Base-by-base conservation (phyloP, 2,113 vertebrate species). In the Tinamus guttatus region DNA sequence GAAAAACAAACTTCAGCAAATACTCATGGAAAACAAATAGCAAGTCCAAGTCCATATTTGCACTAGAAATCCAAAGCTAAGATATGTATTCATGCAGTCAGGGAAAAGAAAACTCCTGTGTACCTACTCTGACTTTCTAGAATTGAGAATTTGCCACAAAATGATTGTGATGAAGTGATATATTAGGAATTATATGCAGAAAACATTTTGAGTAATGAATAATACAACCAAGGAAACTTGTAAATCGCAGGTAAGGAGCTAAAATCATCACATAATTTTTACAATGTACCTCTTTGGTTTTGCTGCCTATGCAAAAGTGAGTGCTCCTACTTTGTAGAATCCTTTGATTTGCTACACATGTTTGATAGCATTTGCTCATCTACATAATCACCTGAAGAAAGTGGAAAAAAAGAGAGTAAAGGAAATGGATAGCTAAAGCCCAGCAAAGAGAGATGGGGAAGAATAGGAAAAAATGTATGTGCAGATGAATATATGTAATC, bases 1-100 rank as follows among this genome's bases (percentile, higher is more conserved):
- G 54, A 63, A 94, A 89, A 95, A 87, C 65, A 87, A 93, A 91
- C 87, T 89, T 69, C 63, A 91, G 49, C 10, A 65, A 95, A 45
- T 67, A 41, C 45, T 67, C 54, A 52, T 21, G 25, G 41, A 85
- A 93, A 93, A 54, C 59, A 92, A 95, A 95, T 80, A 41, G 59
- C 43, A 93, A 80, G 85, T 87, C 74, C 49, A 69, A 43, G 40
- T 43, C 43, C 17, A 11, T 4, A 13, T 17, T 88, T 69, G 54
- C 67, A 62, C 87, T n/a, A 76, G 78, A 74, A 63, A 69, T 88
- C 54, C 56, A n/a, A 83, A 79, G 63, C 73, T 36, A 13, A 88
- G 38, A 25, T 70, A 38, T 36, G 2, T 13, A 17, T 68, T 41
- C 8, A 5, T 51, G 38, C 19, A 70, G n/a, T 58, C 20, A 40